These are phyloP conservation scores for Aptenodytes patagonicus DNA, from an alignment of 2,113 vertebrate species.

Conservation along the genomic window DNA sequence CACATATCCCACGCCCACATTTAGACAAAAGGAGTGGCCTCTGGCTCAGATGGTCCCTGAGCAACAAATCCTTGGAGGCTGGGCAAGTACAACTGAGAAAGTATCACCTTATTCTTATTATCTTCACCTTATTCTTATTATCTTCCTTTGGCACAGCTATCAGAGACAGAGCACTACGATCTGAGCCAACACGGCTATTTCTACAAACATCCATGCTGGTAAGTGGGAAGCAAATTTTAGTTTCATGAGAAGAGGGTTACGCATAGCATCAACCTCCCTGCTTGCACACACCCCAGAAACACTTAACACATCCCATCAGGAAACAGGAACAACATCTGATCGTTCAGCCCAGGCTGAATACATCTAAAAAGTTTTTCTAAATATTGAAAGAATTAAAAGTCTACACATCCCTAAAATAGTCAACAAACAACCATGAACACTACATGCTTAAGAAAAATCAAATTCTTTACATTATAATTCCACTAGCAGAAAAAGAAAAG, in stretches of 20 bases:
- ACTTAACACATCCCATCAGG: neutral
- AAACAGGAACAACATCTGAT: neutral
- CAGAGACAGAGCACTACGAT: neutral
- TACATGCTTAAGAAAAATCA: neutral
- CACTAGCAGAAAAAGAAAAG: neutral
- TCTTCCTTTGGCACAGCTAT: neutral
- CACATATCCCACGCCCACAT: neutral
- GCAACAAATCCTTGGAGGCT: neutral
- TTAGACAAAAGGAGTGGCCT: neutral
- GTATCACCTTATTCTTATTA: neutral
- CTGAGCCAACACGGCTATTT: neutral
- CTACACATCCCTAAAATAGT: neutral
- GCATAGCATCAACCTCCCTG: neutral
- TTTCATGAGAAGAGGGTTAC: neutral
- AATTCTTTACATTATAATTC: neutral
- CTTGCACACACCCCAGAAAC: neutral
- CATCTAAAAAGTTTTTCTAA: neutral
- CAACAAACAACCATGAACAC: neutral
- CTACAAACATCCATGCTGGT: neutral
- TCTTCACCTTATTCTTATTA: neutral
- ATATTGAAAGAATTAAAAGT: neutral
- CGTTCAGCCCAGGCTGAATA: neutral
- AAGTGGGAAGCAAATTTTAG: neutral
- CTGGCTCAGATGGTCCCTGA: neutral
- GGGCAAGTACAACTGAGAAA: neutral